Conservation (phyloP, 2,797 vertebrate species). For the Sebastes glaucus region DNA sequence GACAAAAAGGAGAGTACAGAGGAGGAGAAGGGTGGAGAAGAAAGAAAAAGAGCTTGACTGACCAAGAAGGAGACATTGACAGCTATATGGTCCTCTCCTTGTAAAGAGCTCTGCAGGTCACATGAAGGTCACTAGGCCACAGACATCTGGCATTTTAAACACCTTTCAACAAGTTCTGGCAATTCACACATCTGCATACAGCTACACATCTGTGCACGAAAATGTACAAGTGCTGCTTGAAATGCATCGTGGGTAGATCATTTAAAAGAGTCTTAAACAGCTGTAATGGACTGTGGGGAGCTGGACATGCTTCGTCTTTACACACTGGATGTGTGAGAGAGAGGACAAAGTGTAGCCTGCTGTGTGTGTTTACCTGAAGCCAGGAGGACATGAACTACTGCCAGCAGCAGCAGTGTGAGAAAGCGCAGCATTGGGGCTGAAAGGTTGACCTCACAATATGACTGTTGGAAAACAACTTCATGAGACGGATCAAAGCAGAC, state of each 20-base stretch:
- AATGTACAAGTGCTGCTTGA: background rate
- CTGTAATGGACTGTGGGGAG: background rate
- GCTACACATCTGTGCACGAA: background rate
- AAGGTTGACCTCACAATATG: constrained; percentile 15
- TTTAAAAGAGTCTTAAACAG: constrained; percentile 1
- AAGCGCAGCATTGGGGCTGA: background rate
- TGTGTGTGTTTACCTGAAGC: constrained; percentile 36
- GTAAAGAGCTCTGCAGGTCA: constrained; percentile 17
- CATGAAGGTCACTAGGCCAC: constrained; percentile 4
- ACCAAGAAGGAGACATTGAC: background rate
- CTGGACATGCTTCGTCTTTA: background rate
- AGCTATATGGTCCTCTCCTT: background rate
- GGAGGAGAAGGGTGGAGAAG: background rate
- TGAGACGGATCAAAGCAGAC: constrained; percentile 58
- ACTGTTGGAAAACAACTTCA: constrained; percentile 51
- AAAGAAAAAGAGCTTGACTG: background rate
- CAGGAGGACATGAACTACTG: constrained; percentile 16
- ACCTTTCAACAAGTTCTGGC: background rate
- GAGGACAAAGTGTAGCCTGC: constrained; percentile 6
- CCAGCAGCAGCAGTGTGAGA: constrained; percentile 26
- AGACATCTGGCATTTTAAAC: constrained; percentile 34
- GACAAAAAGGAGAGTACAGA: background rate
- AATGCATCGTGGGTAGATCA: background rate
- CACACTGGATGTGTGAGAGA: background rate
- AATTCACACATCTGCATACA: constrained; percentile 6